Evolutionary conservation across 2,888 invertebrate species (phyloP).

Genomic region (Bombylius discolor): DNA sequence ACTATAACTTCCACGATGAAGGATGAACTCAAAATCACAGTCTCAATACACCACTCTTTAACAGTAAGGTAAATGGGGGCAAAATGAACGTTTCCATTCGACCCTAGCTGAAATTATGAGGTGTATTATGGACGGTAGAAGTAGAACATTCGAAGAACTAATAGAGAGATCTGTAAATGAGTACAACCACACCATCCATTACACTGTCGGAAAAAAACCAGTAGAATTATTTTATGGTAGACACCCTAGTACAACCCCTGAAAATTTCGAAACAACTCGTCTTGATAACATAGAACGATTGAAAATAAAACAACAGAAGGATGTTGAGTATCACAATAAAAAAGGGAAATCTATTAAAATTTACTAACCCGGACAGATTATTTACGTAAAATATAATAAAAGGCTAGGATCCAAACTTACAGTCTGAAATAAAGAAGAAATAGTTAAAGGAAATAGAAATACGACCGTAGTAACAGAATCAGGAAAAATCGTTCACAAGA

Average conservation of each 20-base stretch:
- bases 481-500: constrained; percentile 9
- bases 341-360: constrained; percentile 9
- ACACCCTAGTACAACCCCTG: not conserved
- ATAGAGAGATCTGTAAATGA: not conserved
- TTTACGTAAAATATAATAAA: constrained; percentile 8
- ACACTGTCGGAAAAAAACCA: constrained; percentile 11
- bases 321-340: constrained; percentile 5
- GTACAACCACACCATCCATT: constrained; percentile 10
- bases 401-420: constrained; percentile 9
- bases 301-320: constrained; percentile 1
- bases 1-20: constrained; percentile 13
- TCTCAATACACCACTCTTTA: constrained; percentile 11
- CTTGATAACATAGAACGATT: constrained; percentile 2
- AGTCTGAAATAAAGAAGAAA: constrained; percentile 7
- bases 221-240: constrained; percentile 7
- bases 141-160: not conserved
- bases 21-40: constrained; percentile 11
- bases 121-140: constrained; percentile 3
- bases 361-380: constrained; percentile 9
- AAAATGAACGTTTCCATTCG: constrained; percentile 12
- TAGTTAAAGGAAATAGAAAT: constrained; percentile 9
- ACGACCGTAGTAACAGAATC: constrained; percentile 7
- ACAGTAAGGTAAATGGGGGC: constrained; percentile 9
- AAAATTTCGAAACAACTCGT: constrained; percentile 2
- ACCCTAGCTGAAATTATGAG: constrained; percentile 13